Evolutionary conservation across 1,140 invertebrate genomes (phyloP).

Genomic region (Drosophila virilis): DNA sequence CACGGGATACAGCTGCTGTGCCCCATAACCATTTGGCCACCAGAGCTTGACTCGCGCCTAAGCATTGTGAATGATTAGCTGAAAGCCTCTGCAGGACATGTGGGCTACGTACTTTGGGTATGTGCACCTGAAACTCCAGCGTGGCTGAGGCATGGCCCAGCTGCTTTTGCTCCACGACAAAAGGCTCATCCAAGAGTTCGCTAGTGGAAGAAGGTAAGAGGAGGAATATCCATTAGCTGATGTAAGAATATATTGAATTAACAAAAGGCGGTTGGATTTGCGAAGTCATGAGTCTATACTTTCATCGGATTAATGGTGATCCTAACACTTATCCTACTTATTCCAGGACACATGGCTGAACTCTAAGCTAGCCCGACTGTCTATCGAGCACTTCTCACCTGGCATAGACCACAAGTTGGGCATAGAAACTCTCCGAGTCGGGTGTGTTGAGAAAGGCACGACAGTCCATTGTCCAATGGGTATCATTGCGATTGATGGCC

Average conservation of each 20-base stretch:
- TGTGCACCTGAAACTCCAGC: slow-evolving; percentile 65
- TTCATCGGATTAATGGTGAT: no score
- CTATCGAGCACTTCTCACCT: slow-evolving; percentile 37
- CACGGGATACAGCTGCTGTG: slow-evolving; percentile 91
- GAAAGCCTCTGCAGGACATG: no score
- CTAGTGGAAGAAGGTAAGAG: slow-evolving; percentile 22
- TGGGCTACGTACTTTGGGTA: slow-evolving; percentile 52
- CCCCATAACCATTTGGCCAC: slow-evolving; percentile 98
- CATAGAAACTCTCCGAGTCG: slow-evolving; percentile 53
- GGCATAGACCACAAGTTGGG: slow-evolving; percentile 47
- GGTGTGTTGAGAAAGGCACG: slow-evolving; percentile 85
- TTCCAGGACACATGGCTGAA: no score
- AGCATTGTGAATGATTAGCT: not conserved
- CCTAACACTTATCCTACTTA: no score
- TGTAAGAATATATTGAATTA: no score
- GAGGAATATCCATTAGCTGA: not conserved
- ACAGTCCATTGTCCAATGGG: slow-evolving; percentile 85
- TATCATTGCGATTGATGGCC: slow-evolving; percentile 75
- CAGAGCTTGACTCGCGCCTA: slow-evolving; percentile 86
- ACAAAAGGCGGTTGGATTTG: no score
- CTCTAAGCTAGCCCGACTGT: not conserved
- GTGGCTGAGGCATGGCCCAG: slow-evolving; percentile 34
- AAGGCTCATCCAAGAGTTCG: slow-evolving; percentile 54
- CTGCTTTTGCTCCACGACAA: slow-evolving; percentile 29
- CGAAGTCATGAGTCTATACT: no score